A percentile compares a stretch with the other conserved stretches of the same genome.
Evolutionary conservation across 2,888 invertebrate species (phyloP).

Genomic region (Leptopterna dolabrata): DNA sequence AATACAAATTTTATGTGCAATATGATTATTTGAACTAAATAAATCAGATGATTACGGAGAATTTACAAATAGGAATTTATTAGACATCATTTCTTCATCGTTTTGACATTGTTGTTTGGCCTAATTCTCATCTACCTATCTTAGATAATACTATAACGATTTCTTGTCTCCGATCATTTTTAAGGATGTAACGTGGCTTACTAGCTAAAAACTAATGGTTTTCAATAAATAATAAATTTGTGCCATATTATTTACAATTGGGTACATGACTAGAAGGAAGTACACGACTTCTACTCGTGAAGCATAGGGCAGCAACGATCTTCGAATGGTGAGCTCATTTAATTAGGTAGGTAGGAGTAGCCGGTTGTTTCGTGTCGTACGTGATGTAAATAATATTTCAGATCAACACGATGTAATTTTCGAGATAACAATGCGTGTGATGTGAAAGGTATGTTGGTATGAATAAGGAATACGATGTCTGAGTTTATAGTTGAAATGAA

Average conservation of each 20-base stretch:
- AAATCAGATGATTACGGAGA: neutral
- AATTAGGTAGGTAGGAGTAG: neutral
- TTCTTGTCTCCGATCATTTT: neutral
- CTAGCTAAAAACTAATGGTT: neutral
- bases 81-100: neutral
- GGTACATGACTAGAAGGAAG: neutral
- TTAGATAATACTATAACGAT: neutral
- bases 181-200: neutral
- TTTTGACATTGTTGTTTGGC: neutral
- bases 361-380: neutral
- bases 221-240: neutral
- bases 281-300: neutral
- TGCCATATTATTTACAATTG: neutral
- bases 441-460: no score
- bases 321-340: neutral
- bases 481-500: no score
- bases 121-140: neutral
- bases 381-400: no score
- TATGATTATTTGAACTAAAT: neutral
- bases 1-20: no score
- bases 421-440: no score
- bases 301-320: neutral
- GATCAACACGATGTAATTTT: no score
- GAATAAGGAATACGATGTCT: no score
- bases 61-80: neutral